These are phyloP conservation scores for Tyrophagus putrescentiae DNA, from an alignment of 1,140 invertebrate genomes.

Conservation along the genomic window DNA sequence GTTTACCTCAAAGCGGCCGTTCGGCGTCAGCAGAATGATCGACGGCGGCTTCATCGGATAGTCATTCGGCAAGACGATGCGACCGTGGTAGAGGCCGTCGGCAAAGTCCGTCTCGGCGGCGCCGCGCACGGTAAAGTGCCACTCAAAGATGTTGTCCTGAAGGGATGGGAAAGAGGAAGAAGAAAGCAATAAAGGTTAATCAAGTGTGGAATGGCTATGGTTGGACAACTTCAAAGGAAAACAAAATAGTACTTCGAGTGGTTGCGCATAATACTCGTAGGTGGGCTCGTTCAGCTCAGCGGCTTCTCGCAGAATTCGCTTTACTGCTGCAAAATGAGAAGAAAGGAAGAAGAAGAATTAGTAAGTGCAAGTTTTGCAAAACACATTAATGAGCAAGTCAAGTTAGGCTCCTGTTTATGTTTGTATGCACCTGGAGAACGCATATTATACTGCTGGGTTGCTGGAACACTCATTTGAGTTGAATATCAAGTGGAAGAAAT, in stretches of 20 bases:
- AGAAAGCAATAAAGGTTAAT: not conserved
- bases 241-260: slow-evolving; percentile 48
- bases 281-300: slow-evolving; percentile 66
- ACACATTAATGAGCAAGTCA: not conserved
- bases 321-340: slow-evolving; percentile 53
- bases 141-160: slow-evolving; percentile 84
- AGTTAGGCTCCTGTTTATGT: not conserved
- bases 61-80: slow-evolving; percentile 71
- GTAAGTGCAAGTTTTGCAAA: not conserved
- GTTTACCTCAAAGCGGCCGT: slow-evolving; percentile 82
- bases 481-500: no score
- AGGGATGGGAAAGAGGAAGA: slow-evolving; percentile 19
- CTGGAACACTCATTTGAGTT: no score
- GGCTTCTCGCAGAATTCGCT: slow-evolving; percentile 82
- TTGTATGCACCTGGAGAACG: slow-evolving; percentile 17
- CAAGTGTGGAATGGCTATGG: not conserved
- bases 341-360: not conserved
- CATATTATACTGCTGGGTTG: slow-evolving; percentile 17
- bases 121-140: slow-evolving; percentile 90
- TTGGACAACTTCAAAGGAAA: not conserved
- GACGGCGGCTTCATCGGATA: slow-evolving; percentile 97
- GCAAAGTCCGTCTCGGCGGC: slow-evolving; percentile 73
- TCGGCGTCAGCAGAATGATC: slow-evolving; percentile 86
- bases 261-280: slow-evolving; percentile 75
- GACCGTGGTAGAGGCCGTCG: slow-evolving; percentile 73